phyloP scores from a whole-genome alignment of 2,113 vertebrate genomes.

The Hippotragus niger region DNA sequence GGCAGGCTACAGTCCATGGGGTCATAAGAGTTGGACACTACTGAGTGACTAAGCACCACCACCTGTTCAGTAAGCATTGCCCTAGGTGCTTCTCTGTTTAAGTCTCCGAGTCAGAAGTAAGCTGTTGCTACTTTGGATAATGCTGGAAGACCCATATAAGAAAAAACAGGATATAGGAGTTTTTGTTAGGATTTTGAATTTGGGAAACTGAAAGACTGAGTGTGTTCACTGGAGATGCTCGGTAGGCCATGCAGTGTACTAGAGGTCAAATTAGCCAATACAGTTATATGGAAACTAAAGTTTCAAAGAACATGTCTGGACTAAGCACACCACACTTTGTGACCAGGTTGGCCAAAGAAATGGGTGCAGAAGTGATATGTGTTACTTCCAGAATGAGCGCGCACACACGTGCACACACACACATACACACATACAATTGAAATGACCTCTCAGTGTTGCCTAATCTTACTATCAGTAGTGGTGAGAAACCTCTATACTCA shows the following conservation, averaged over 20 bases:
- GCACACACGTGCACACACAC: neutral
- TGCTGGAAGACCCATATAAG: neutral
- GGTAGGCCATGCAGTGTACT: neutral
- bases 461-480: neutral
- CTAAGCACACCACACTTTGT: neutral
- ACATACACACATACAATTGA: neutral
- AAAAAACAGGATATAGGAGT: neutral
- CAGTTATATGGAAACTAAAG: neutral
- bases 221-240: neutral
- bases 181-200: neutral
- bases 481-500: neutral
- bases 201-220: neutral
- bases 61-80: neutral
- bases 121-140: neutral
- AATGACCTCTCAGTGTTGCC: neutral
- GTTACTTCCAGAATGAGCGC: neutral
- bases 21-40: neutral
- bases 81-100: neutral
- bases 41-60: neutral
- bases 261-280: neutral
- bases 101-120: neutral
- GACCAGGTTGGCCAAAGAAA: neutral
- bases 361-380: neutral
- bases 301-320: neutral
- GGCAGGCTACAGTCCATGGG: neutral